Evolutionary conservation across 1,140 invertebrate species (phyloP).

Genomic region (Bicyclus anynana): DNA sequence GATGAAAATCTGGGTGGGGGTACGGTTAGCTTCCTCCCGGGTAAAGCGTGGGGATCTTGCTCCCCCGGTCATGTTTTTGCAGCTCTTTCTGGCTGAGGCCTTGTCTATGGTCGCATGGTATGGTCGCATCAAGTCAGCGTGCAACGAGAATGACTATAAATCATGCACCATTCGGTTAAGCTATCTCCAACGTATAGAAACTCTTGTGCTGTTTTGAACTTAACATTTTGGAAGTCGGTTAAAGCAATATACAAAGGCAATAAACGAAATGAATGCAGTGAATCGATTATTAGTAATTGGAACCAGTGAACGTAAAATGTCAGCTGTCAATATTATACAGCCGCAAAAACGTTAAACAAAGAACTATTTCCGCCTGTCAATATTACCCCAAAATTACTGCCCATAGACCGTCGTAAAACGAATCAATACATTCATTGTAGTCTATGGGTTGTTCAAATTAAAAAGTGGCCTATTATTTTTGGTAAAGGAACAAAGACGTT

Average conservation of each 20-base stretch:
- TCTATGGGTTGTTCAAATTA: constrained; percentile 28
- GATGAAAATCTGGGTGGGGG: too few relatives aligned
- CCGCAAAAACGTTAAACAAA: constrained; percentile 37
- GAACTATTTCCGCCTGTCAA: constrained; percentile 32
- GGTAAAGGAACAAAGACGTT: constrained; percentile 53
- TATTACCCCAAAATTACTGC: constrained; percentile 42
- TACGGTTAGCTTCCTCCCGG: too few relatives aligned
- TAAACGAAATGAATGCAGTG: neutral
- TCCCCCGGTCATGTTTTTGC: too few relatives aligned
- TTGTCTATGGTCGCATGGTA: too few relatives aligned
- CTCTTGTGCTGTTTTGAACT: too few relatives aligned
- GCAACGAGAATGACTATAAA: too few relatives aligned
- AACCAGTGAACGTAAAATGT: constrained; percentile 11
- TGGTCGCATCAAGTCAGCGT: too few relatives aligned
- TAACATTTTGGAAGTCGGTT: too few relatives aligned
- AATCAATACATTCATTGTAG: constrained; percentile 32
- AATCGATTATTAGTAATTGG: neutral
- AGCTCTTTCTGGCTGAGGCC: too few relatives aligned
- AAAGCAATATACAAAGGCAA: neutral
- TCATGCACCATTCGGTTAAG: too few relatives aligned
- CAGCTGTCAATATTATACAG: constrained; percentile 22
- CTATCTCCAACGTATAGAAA: too few relatives aligned
- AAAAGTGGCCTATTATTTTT: constrained; percentile 34
- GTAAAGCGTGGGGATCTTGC: too few relatives aligned
- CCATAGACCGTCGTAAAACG: constrained; percentile 31